These are phyloP conservation scores for Agrilus cyanescens DNA, from an alignment of 2,888 invertebrate species.

Conservation along the genomic window DNA sequence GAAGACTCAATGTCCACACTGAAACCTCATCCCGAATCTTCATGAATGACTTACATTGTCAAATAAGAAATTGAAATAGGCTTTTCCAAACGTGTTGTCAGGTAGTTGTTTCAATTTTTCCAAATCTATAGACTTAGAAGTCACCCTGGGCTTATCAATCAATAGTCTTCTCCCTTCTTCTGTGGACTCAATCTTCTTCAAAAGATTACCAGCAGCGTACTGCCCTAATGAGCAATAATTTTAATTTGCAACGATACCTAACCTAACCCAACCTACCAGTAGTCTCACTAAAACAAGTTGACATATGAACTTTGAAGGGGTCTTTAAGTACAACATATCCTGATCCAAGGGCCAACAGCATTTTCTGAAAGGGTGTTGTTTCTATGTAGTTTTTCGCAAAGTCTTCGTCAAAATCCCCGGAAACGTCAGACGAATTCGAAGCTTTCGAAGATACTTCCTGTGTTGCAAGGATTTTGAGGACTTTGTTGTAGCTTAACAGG, in stretches of 20 bases:
- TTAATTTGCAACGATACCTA: too few relatives aligned
- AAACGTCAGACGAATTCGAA: too few relatives aligned
- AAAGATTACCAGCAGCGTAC: slow-evolving; percentile 58
- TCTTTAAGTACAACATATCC: slow-evolving; percentile 69
- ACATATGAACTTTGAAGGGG: slow-evolving; percentile 82
- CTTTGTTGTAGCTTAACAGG: too few relatives aligned
- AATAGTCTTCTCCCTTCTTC: slow-evolving; percentile 68
- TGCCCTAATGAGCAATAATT: slow-evolving; percentile 28
- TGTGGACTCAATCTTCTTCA: slow-evolving; percentile 60
- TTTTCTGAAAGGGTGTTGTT: slow-evolving; percentile 60
- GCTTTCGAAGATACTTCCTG: too few relatives aligned
- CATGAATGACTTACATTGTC: slow-evolving; percentile 57
- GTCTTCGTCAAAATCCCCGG: slow-evolving; percentile 43
- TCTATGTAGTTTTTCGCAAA: slow-evolving; percentile 51
- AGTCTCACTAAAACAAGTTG: slow-evolving; percentile 88
- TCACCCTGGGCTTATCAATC: slow-evolving; percentile 73
- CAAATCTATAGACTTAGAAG: slow-evolving; percentile 68
- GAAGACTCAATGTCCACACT: too few relatives aligned
- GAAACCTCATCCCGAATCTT: neutral
- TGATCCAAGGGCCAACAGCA: slow-evolving; percentile 69
- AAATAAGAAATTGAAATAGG: slow-evolving; percentile 73
- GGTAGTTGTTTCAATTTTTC: slow-evolving; percentile 59
- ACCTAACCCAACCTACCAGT: slow-evolving; percentile 62
- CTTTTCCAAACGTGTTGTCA: slow-evolving; percentile 70
- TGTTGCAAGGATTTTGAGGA: too few relatives aligned